These are phyloP conservation scores for Cebidichthys violaceus DNA, from an alignment of 2,113 vertebrate genomes.

Conservation along the genomic window DNA sequence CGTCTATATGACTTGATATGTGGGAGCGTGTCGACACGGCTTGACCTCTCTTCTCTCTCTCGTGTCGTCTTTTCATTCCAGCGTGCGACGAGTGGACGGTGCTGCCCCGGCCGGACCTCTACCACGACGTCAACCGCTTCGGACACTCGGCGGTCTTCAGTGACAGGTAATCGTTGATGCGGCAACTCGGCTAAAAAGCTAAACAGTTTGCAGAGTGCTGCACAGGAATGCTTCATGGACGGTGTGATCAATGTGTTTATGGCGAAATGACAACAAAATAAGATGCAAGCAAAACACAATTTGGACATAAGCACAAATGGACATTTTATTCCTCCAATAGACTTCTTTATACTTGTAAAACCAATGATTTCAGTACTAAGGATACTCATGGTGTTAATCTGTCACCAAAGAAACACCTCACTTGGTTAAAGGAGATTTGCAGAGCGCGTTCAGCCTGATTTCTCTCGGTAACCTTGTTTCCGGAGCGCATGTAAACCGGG, in stretches of 20 bases:
- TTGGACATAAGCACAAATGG: not conserved
- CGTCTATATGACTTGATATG: conserved; percentile 27
- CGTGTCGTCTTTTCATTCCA: conserved; percentile 61
- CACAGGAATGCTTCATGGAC: not conserved
- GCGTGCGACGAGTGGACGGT: conserved; percentile 94
- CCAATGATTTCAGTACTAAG: too few species aligned
- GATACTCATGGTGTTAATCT: not conserved
- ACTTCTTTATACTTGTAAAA: not conserved
- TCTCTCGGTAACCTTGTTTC: conserved; percentile 2
- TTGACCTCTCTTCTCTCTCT: conserved; percentile 32
- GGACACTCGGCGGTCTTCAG: conserved; percentile 92
- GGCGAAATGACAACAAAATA: not conserved
- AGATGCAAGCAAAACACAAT: not conserved
- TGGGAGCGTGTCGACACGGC: not conserved
- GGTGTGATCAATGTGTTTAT: not conserved
- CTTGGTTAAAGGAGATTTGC: not conserved
- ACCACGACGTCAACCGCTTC: conserved; percentile 93
- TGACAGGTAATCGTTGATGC: conserved; percentile 85
- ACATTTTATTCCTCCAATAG: not conserved
- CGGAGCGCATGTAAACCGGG: not conserved
- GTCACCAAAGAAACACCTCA: not conserved
- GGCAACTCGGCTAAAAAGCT: not conserved
- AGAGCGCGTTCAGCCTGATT: not conserved
- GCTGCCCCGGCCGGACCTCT: conserved; percentile 89
- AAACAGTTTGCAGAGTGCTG: not conserved